A percentile compares a stretch with the other conserved stretches of the same genome.
Evolutionary conservation across 2,888 invertebrate genomes (phyloP).

Genomic region (Tanypteryx hageni): DNA sequence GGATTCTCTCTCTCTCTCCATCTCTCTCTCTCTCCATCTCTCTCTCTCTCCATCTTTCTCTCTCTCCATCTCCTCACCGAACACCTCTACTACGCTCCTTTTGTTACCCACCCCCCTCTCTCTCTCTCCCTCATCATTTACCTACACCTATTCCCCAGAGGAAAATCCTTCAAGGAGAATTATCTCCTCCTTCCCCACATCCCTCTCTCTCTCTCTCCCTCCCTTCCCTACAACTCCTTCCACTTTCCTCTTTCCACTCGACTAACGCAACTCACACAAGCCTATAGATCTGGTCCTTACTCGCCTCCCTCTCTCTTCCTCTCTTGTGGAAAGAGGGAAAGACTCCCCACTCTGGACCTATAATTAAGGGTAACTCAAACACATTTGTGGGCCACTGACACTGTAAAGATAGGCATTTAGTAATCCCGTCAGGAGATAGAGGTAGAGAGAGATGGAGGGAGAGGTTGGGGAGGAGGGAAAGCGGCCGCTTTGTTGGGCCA

Average conservation of each 20-base stretch:
- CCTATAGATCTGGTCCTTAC: not conserved
- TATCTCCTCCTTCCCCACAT: not conserved
- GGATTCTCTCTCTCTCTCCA: not conserved
- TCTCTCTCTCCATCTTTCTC: not conserved
- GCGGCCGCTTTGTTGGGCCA: not conserved
- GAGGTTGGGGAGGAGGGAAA: not conserved
- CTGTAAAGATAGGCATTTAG: constrained; percentile 61
- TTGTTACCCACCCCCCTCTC: not conserved
- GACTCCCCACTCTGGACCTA: constrained; percentile 30
- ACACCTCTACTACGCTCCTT: constrained; percentile 12
- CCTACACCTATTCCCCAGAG: too few species aligned
- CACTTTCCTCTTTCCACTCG: constrained; percentile 3
- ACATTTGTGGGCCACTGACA: constrained; percentile 60
- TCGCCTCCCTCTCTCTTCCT: not conserved
- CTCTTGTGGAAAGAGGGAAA: not conserved
- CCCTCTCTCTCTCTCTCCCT: not conserved
- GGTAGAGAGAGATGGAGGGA: not conserved
- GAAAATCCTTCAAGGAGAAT: too few species aligned
- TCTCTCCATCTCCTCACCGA: not conserved
- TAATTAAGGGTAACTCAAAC: constrained; percentile 61
- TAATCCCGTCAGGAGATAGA: constrained; percentile 30
- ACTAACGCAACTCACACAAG: not conserved
- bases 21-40: not conserved
- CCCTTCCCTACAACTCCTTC: not conserved
- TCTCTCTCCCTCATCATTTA: too few species aligned